These are phyloP conservation scores for Oppia nitens DNA, from an alignment of 1,140 invertebrate species.

Conservation along the genomic window DNA sequence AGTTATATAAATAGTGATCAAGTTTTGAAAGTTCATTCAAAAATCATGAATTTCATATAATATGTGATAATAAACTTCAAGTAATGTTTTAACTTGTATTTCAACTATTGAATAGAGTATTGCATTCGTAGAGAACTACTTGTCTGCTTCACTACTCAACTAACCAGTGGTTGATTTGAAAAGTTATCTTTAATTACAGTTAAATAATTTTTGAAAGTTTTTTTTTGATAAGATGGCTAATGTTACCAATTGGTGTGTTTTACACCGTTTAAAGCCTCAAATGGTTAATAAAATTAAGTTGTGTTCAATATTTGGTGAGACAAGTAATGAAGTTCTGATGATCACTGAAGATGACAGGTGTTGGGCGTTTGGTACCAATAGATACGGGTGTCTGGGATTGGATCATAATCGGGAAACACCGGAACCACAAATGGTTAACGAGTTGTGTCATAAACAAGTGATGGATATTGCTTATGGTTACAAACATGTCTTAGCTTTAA, in stretches of 20 bases:
- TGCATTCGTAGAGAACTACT: too few relatives aligned
- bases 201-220: too few relatives aligned
- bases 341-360: conserved; percentile 37
- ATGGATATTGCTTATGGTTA: conserved; percentile 41
- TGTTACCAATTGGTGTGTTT: conserved; percentile 42
- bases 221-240: too few relatives aligned
- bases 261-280: conserved; percentile 37
- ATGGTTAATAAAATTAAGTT: conserved; percentile 36
- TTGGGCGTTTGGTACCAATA: conserved; percentile 13
- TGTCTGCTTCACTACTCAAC: too few relatives aligned
- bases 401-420: conserved; percentile 9
- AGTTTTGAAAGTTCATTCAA: too few relatives aligned
- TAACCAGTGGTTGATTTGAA: too few relatives aligned
- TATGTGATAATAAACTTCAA: too few relatives aligned
- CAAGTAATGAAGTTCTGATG: conserved; percentile 45
- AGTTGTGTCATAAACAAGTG: conserved; percentile 39
- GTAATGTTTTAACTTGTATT: too few relatives aligned
- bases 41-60: too few relatives aligned
- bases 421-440: conserved; percentile 28
- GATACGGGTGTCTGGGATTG: conserved; percentile 13
- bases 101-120: too few relatives aligned
- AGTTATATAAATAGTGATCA: too few relatives aligned
- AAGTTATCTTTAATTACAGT: too few relatives aligned
- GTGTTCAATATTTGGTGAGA: conserved; percentile 41
- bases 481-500: conserved; percentile 43